Evolutionary conservation across 2,797 vertebrate genomes (phyloP).

Genomic region (Pantherophis vulpinus): DNA sequence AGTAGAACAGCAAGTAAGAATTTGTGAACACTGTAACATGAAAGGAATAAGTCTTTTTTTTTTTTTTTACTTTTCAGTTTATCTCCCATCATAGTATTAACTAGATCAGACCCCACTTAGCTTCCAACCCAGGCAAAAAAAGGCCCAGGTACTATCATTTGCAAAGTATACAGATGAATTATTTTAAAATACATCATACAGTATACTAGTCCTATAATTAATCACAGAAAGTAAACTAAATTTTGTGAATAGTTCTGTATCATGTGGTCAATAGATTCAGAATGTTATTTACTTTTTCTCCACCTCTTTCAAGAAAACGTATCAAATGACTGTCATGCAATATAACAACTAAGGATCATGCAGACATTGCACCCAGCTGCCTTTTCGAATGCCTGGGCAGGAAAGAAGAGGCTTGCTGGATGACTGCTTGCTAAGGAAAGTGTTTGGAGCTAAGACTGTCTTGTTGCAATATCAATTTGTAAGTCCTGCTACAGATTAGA

Average conservation of each 20-base stretch:
- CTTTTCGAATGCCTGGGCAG: neutral
- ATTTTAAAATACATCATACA: neutral
- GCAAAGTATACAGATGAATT: neutral
- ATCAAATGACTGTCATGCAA: conserved; percentile 35
- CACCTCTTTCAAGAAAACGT: neutral
- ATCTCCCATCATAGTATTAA: neutral
- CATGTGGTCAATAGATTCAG: neutral
- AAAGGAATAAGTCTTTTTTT: neutral
- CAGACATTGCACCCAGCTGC: neutral
- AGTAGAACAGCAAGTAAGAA: neutral
- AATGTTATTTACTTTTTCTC: neutral
- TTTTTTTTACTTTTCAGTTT: neutral
- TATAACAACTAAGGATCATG: conserved; percentile 47
- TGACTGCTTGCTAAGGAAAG: neutral
- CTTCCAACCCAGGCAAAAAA: neutral
- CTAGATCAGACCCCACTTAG: neutral
- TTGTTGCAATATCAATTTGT: neutral
- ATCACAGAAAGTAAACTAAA: neutral
- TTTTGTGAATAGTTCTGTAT: neutral
- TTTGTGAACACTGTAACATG: neutral
- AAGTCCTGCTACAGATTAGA: neutral
- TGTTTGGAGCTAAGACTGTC: neutral
- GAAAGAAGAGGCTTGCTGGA: neutral
- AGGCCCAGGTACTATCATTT: neutral
- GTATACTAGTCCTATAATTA: neutral